A percentile compares a stretch with the other conserved stretches of the same genome.
These are phyloP conservation scores for Smittia sp. DNA, from an alignment of 2,888 invertebrate species.

Conservation along the genomic window DNA sequence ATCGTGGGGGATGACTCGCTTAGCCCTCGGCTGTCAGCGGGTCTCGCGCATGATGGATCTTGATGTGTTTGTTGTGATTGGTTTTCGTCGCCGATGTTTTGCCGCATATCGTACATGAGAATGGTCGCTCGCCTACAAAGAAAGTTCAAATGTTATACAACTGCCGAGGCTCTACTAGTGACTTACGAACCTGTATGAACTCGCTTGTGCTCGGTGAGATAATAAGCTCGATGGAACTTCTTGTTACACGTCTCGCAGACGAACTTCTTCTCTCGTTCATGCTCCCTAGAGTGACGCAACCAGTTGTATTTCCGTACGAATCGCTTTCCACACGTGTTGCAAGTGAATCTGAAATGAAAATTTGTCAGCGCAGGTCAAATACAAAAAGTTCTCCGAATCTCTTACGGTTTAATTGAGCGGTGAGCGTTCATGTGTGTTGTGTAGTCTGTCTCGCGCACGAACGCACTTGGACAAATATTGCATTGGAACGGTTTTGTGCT, in stretches of 20 bases:
- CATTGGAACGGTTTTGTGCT: conserved; percentile 84
- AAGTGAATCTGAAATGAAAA: conserved; percentile 56
- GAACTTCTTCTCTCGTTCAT: conserved; percentile 75
- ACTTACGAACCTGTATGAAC: conserved; percentile 70
- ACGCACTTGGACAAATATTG: conserved; percentile 77
- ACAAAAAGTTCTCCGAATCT: conserved; percentile 42
- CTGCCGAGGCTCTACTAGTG: not conserved
- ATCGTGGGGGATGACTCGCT: not conserved
- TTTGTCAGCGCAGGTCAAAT: conserved; percentile 27
- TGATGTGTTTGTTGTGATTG: conserved; percentile 86
- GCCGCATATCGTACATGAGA: conserved; percentile 76
- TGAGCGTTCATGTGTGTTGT: conserved; percentile 83
- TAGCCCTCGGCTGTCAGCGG: conserved; percentile 79
- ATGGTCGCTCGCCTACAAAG: conserved; percentile 25
- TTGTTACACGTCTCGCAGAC: conserved; percentile 76
- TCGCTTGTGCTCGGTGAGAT: conserved; percentile 81
- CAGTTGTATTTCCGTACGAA: conserved; percentile 88
- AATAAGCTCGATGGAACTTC: conserved; percentile 82
- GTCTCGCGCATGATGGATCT: conserved; percentile 85
- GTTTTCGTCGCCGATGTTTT: conserved; percentile 87
- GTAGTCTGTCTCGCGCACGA: conserved; percentile 76
- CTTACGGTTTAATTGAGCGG: conserved; percentile 74
- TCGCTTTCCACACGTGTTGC: conserved; percentile 85
- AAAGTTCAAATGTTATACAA: not conserved
- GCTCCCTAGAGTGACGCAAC: conserved; percentile 78